phyloP scores from a whole-genome alignment of 2,888 invertebrate genomes.

The Eristalis pertinax region DNA sequence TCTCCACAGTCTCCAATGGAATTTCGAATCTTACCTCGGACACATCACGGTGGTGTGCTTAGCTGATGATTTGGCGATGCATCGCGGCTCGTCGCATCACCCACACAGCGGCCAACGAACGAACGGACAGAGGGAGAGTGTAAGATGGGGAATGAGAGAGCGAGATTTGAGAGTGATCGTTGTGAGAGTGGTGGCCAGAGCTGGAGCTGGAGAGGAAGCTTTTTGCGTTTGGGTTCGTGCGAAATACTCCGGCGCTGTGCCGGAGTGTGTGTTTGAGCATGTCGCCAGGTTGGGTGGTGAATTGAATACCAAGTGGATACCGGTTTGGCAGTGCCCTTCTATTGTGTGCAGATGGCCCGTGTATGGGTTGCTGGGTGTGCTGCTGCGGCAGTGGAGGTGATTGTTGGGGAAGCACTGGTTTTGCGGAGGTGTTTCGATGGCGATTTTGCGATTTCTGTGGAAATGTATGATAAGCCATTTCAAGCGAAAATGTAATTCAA shows the following conservation, averaged over 20 bases:
- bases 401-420: constrained; percentile 61
- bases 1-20: constrained; percentile 60
- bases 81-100: constrained; percentile 23
- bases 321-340: constrained; percentile 1
- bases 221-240: neutral
- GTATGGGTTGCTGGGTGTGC: neutral
- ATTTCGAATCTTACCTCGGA: constrained; percentile 55
- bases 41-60: constrained; percentile 40
- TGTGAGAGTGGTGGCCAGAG: neutral
- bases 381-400: constrained; percentile 8
- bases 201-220: neutral
- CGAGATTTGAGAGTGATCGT: neutral
- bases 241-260: neutral
- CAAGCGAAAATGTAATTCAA: neutral
- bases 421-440: constrained; percentile 29
- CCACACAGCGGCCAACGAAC: neutral
- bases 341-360: neutral
- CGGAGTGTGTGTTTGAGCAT: neutral
- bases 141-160: neutral
- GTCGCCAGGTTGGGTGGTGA: neutral
- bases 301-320: neutral
- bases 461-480: neutral
- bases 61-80: constrained; percentile 39
- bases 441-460: neutral
- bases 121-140: too few species aligned